Percentiles rank a stretch among this genome's conserved stretches.
Evolutionary conservation across 1,140 invertebrate genomes (phyloP).

Genomic region (Cheumatopsyche charites): DNA sequence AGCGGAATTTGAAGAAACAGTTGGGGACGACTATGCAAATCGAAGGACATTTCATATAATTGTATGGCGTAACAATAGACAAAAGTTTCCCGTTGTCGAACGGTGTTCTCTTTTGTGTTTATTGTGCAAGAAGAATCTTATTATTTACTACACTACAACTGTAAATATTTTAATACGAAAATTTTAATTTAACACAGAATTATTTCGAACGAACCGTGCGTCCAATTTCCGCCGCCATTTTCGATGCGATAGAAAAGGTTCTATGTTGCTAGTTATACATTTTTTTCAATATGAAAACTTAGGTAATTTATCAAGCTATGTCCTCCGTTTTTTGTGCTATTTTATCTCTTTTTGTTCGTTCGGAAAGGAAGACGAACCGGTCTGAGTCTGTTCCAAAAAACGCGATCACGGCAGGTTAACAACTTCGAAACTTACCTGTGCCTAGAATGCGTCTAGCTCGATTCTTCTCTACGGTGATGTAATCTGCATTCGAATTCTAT

Average conservation of each 20-base stretch:
- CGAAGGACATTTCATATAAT: conserved; percentile 25
- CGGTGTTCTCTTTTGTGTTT: conserved; percentile 1
- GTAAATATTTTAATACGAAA: not conserved
- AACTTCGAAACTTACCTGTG: conserved; percentile 38
- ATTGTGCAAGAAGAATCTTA: not conserved
- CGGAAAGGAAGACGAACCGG: conserved; percentile 38
- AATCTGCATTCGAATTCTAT: conserved; percentile 27
- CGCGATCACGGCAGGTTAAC: conserved; percentile 39
- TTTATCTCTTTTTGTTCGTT: conserved; percentile 30
- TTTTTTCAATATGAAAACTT: conserved; percentile 25
- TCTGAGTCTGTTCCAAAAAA: conserved; percentile 40
- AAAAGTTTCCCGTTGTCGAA: conserved; percentile 25
- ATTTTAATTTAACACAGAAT: conserved; percentile 11
- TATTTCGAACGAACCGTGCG: not conserved
- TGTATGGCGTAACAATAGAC: conserved; percentile 24
- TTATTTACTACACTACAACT: not conserved
- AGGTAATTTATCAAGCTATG: conserved; percentile 35
- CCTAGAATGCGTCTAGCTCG: conserved; percentile 24
- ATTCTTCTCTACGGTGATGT: conserved; percentile 12
- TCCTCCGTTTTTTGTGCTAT: conserved; percentile 41
- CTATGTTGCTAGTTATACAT: not conserved
- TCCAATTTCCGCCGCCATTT: conserved; percentile 29
- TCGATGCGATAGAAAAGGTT: conserved; percentile 6
- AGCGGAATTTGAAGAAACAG: conserved; percentile 22
- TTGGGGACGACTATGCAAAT: conserved; percentile 16